Conservation (phyloP, 37 sponge, comb jelly and placozoan genomes). For the Cliona cf. orientalis region DNA sequence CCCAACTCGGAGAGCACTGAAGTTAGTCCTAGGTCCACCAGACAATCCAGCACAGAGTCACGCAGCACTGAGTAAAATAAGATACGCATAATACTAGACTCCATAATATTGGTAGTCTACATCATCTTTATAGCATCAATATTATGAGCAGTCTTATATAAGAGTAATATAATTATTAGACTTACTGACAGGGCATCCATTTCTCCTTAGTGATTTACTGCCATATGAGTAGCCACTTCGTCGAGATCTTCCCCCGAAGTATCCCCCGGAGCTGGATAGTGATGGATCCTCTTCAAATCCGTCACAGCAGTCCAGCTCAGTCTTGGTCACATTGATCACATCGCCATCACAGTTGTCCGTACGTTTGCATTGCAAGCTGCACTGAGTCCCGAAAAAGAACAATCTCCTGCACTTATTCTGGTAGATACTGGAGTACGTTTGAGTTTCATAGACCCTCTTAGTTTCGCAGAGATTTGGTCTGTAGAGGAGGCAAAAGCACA, state of each 20-base stretch:
- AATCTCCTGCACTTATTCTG: background rate
- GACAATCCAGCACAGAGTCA: conserved; percentile 22
- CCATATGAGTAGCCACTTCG: background rate
- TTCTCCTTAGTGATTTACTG: background rate
- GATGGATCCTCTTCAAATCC: conserved; percentile 13
- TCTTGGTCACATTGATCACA: background rate
- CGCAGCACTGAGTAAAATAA: conserved; percentile 6
- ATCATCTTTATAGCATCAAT: too few species aligned
- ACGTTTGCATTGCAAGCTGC: background rate
- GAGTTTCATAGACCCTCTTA: background rate
- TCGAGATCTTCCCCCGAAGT: background rate
- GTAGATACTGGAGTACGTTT: background rate
- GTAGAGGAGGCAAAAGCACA: background rate
- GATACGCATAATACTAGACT: background rate
- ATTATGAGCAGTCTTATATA: too few species aligned
- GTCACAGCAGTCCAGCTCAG: conserved; percentile 17
- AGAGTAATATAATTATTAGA: too few species aligned
- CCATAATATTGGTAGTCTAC: too few species aligned
- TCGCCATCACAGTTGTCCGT: conserved; percentile 5
- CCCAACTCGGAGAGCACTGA: background rate
- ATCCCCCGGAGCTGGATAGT: background rate
- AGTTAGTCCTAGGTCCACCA: conserved; percentile 8
- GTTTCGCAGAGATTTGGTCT: conserved; percentile 19
- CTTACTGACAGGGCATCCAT: conserved; percentile 44
- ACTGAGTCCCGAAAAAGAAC: background rate